Conservation (phyloP, 2,797 vertebrate genomes). For the Poliocrania exsul region DNA sequence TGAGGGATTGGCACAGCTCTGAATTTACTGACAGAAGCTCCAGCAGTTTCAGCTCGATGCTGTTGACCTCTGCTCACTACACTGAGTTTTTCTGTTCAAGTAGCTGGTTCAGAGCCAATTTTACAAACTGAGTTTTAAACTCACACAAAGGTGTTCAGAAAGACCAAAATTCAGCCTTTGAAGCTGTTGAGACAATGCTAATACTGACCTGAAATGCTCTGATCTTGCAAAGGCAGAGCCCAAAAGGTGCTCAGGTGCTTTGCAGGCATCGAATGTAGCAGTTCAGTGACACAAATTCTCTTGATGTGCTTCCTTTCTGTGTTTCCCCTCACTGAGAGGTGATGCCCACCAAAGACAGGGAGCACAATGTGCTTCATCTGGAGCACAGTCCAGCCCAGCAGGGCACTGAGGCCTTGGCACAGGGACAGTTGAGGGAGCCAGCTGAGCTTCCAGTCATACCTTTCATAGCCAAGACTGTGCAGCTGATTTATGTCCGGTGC, state of each 20-base stretch:
- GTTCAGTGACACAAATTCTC: background rate
- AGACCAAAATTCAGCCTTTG: background rate
- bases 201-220: background rate
- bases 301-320: background rate
- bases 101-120: background rate
- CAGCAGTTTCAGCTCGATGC: background rate
- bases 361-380: background rate
- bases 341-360: background rate
- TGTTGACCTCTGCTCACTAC: background rate
- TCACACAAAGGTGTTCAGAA: background rate
- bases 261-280: too few relatives aligned
- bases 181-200: background rate
- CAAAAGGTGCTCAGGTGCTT: background rate
- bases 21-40: background rate
- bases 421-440: background rate
- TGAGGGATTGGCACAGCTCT: background rate
- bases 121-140: background rate
- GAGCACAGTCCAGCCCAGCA: background rate
- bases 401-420: background rate
- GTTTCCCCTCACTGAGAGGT: background rate
- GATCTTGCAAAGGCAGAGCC: background rate
- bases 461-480: background rate
- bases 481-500: constrained; percentile 14
- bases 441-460: constrained; percentile 28
- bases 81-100: background rate